Base-by-base conservation (phyloP, 2,888 invertebrate species). In the Scaptomyza cyrtandrae region DNA sequence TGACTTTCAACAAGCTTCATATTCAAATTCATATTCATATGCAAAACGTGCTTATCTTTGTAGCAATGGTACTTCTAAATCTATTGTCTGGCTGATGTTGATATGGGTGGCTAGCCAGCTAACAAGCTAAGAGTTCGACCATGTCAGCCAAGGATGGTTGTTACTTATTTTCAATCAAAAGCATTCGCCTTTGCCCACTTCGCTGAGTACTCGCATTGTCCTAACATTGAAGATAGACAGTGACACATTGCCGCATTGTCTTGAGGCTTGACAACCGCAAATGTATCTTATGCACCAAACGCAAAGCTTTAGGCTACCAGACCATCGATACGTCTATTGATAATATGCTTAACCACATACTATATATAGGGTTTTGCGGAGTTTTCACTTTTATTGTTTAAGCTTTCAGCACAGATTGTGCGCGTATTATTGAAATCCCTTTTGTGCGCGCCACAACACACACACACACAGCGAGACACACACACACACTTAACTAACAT, bases 351-450 rank as follows among this genome's bases (percentile, higher is more conserved):
- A 78, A 68, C 72, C 76, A 68, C 69, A 71, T 52, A 27, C 66
- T 65, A 71, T 70, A 70, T 54, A 50, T 24, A 55, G 71, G 80
- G 52, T 76, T 78, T 82, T 71, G 70, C 52, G 71, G 70, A 79
- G 79, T 88, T 84, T 88, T 88, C 88, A 83, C 83, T 77, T 84
- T 88, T 84, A 84, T 84, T 84, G 84, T 88, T 84, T 86, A 86
- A 84, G 84, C 88, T 84, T 86, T 88, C 86, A 83, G 77, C 88
- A 86, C 71, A 77, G 88, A 88, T 84, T 84, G 84, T 73, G 66
- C 68, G 83, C 73, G 86, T 83, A 82, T 86, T 88, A 84, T 84
- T 84, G 88, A 88, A 88, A 84, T 88, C 88, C 80, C 83, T 71
- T 84, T 76, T 86, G 77, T 77, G 63, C 43, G 62, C 50, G 74